A percentile compares a stretch with the other conserved stretches of the same genome.
These are phyloP conservation scores for Ctenodactylus gundi DNA, from an alignment of 2,113 vertebrate genomes.

Conservation along the genomic window DNA sequence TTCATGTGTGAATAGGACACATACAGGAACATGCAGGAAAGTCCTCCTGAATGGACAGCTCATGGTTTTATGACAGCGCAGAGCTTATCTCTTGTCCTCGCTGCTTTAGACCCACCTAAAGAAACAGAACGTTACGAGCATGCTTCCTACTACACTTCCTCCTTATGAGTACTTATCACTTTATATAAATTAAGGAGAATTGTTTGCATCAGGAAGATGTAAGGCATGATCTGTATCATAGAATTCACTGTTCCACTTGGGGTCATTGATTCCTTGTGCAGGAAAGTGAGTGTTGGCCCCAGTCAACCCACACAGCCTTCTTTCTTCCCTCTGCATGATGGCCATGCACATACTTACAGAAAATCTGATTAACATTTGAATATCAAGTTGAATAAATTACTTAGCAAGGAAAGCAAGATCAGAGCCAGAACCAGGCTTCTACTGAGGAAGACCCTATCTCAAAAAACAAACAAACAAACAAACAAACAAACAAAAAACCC, in stretches of 20 bases:
- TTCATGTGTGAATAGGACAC: background rate
- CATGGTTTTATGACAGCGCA: background rate
- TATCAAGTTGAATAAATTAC: background rate
- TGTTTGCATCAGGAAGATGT: background rate
- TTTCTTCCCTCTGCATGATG: background rate
- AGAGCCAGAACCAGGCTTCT: no score
- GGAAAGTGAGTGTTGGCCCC: background rate
- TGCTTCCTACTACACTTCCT: background rate
- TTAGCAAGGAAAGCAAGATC: background rate
- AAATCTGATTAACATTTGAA: background rate
- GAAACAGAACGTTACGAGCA: background rate
- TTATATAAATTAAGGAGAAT: constrained; percentile 18
- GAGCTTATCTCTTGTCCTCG: background rate
- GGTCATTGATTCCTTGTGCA: background rate
- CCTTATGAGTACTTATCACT: background rate
- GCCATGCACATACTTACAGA: background rate
- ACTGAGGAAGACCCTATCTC: background rate
- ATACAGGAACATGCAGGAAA: background rate
- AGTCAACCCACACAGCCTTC: fast-evolving
- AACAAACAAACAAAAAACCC: background rate
- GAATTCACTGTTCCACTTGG: background rate
- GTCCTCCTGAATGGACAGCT: background rate
- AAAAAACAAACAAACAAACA: no score
- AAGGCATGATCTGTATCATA: background rate
- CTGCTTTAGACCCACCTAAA: background rate